Percentiles rank a stretch among this genome's conserved stretches.
Conservation (phyloP, 2,113 vertebrate species). For the Anoura caudifer region DNA sequence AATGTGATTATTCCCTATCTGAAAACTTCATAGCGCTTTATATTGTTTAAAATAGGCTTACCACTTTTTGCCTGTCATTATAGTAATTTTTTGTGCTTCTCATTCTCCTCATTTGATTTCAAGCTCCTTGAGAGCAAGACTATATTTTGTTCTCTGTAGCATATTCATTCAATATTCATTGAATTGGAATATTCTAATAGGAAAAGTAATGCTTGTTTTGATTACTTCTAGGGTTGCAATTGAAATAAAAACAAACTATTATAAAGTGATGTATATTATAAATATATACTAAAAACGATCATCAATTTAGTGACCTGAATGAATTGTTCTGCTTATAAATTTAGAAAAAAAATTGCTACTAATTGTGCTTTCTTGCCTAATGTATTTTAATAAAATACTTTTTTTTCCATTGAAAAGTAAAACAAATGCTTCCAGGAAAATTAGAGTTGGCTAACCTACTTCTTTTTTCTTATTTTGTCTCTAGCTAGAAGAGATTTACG, state of each 20-base stretch:
- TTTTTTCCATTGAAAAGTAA: background rate
- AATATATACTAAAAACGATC: background rate
- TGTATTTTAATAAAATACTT: background rate
- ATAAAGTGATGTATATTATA: background rate
- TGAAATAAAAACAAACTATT: background rate
- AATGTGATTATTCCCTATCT: background rate
- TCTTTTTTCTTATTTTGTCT: background rate
- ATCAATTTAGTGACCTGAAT: background rate
- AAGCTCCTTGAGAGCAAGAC: background rate
- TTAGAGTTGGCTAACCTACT: background rate
- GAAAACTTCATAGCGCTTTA: background rate
- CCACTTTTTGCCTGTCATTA: background rate
- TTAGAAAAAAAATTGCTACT: background rate
- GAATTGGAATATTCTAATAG: background rate
- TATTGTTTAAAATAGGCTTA: background rate
- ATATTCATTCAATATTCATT: background rate
- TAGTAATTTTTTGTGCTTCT: background rate
- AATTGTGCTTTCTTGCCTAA: background rate
- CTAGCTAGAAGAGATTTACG: background rate
- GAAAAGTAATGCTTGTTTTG: background rate
- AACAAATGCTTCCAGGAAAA: background rate
- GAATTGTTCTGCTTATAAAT: background rate
- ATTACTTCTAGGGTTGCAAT: constrained; percentile 2
- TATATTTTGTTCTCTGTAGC: background rate
- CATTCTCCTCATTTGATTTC: background rate